These are phyloP conservation scores for Drosophila suboccidentalis DNA, from an alignment of 2,888 invertebrate species.

Conservation along the genomic window DNA sequence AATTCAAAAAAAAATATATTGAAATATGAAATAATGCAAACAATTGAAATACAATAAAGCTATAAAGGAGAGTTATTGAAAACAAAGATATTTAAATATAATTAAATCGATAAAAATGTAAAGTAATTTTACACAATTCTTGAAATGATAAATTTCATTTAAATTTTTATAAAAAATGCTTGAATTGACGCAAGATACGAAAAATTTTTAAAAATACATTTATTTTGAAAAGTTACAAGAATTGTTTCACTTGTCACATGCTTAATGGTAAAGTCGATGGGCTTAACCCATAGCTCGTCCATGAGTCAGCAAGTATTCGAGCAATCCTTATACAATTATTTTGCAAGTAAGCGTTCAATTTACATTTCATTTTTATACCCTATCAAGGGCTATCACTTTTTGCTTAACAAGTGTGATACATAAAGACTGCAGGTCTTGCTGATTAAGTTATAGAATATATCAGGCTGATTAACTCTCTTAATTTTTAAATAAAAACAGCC, in stretches of 20 bases:
- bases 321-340: background rate
- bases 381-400: background rate
- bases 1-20: conserved; percentile 17
- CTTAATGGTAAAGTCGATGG: background rate
- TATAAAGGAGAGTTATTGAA: background rate
- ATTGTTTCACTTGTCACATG: background rate
- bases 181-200: no score
- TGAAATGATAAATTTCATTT: background rate
- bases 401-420: background rate
- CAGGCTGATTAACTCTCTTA: no score
- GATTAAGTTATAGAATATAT: background rate
- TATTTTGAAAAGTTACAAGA: background rate
- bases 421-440: background rate
- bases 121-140: background rate
- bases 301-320: background rate
- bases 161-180: background rate
- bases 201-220: background rate
- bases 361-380: background rate
- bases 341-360: background rate
- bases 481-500: no score
- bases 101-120: background rate
- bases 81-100: background rate
- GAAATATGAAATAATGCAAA: conserved; percentile 4
- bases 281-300: background rate
- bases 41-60: conserved; percentile 15